Base-by-base conservation (phyloP, 1,140 invertebrate species). In the Lutraria rhynchaena region DNA sequence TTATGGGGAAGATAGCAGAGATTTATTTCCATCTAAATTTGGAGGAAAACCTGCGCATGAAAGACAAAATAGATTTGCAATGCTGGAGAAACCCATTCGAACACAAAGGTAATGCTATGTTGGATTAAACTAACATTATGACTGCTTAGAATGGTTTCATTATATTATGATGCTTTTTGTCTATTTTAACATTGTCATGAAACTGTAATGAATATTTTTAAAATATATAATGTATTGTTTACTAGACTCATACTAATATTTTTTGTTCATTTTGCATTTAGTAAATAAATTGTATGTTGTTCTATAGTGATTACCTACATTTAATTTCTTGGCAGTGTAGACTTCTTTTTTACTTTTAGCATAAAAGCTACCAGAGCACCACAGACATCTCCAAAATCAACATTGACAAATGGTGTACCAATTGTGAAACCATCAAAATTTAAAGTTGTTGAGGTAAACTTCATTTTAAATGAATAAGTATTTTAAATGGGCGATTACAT, bases 1-100 rank as follows among this genome's bases (percentile, higher is more conserved):
- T 58, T 91, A 90, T 85, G 90, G 90, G 9, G 82, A 87, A 13
- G 86, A 86, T 53, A 31, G 71, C 3, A 67, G 41, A 29, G 90
- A 90, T 82, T 67, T 75, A 19, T 89, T 74, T 71, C 87, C 88
- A 31, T 53, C 77, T 1, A 82, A 80, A 60, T 63, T 76, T 81
- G 67, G 70, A 22, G 87, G 86, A 24, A 81, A 85, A 55, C 75
- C 85, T 3, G 29, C 58, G 24, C 84, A 89, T 77, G 67, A 83
- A 4, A 58, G 83, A 22, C 61, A 33, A 19, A 27, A 63, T 13
- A 41, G 35, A 5, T 19, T 77, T 35, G 46, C 69, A 24, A 24
- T 35, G 2, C 27, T 73, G 0, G 58, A 69, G 17, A 61, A 78
- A 46, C 74, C 74, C 13, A 76, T 70, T 22, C 57, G 67, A 55